These are phyloP conservation scores for Oligia latruncula DNA, from an alignment of 2,888 invertebrate genomes.

Conservation along the genomic window DNA sequence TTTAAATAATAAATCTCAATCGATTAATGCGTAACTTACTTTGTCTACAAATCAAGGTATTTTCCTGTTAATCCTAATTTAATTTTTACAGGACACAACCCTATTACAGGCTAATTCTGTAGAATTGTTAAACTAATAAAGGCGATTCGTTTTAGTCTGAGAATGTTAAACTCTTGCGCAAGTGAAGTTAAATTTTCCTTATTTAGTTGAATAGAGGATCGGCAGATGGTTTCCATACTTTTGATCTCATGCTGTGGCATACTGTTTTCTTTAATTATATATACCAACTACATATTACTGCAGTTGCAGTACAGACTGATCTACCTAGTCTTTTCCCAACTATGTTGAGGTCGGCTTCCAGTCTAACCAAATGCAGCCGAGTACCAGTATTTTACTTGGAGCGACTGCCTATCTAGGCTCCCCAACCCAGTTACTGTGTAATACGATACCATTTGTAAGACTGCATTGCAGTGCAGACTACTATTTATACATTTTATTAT, in stretches of 20 bases:
- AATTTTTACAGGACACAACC: slow-evolving; percentile 31
- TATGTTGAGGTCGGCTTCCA: no score
- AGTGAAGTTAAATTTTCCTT: slow-evolving; percentile 30
- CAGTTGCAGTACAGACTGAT: neutral
- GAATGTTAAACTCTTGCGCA: slow-evolving; percentile 33
- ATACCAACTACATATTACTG: neutral
- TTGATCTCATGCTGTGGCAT: neutral
- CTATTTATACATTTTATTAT: no score
- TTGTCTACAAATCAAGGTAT: neutral
- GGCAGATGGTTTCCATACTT: neutral
- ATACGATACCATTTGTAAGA: no score
- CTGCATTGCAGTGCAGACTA: neutral
- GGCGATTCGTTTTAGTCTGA: slow-evolving; percentile 19
- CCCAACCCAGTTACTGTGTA: no score
- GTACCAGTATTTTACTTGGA: no score
- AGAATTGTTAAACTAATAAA: slow-evolving; percentile 53
- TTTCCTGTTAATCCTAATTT: neutral
- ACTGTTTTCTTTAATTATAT: neutral
- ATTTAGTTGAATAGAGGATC: slow-evolving; percentile 2
- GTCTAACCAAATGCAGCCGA: no score
- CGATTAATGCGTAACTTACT: no score
- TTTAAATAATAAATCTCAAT: neutral
- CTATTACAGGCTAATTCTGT: slow-evolving; percentile 41
- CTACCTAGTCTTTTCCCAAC: no score
- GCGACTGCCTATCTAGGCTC: no score